phyloP scores from a whole-genome alignment of 2,888 invertebrate species.

The Amblyjoppa proteus region DNA sequence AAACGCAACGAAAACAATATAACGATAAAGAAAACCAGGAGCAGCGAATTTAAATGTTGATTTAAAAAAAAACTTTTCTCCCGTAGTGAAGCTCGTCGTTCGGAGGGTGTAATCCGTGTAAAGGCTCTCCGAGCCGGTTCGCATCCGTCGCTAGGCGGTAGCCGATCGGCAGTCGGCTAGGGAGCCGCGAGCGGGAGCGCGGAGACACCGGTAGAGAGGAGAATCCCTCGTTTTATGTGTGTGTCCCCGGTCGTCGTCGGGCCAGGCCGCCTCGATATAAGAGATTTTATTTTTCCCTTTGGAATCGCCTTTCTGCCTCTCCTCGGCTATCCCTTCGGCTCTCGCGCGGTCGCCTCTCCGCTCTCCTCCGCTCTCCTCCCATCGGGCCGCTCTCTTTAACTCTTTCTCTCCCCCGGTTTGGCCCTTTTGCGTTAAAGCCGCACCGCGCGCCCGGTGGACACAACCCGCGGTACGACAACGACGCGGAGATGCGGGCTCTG shows the following conservation, averaged over 20 bases:
- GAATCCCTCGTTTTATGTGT: constrained; percentile 75
- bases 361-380: constrained; percentile 69
- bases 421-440: constrained; percentile 82
- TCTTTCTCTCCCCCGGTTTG: constrained; percentile 68
- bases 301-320: constrained; percentile 75
- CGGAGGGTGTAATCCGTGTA: constrained; percentile 33
- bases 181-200: constrained; percentile 66
- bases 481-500: constrained; percentile 71
- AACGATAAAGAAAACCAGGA: too few relatives aligned
- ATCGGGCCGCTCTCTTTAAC: constrained; percentile 76
- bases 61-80: neutral
- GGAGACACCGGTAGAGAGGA: constrained; percentile 22
- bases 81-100: neutral
- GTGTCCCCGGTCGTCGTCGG: constrained; percentile 71
- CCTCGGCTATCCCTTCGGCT: constrained; percentile 79
- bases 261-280: constrained; percentile 79
- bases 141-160: constrained; percentile 72
- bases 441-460: constrained; percentile 80
- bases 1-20: too few relatives aligned
- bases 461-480: constrained; percentile 71
- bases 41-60: neutral
- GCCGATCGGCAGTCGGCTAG: constrained; percentile 75
- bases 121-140: constrained; percentile 61
- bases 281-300: constrained; percentile 82
- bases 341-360: constrained; percentile 74